phyloP scores from a whole-genome alignment of 1,140 invertebrate species.

The Lucilia sericata region DNA sequence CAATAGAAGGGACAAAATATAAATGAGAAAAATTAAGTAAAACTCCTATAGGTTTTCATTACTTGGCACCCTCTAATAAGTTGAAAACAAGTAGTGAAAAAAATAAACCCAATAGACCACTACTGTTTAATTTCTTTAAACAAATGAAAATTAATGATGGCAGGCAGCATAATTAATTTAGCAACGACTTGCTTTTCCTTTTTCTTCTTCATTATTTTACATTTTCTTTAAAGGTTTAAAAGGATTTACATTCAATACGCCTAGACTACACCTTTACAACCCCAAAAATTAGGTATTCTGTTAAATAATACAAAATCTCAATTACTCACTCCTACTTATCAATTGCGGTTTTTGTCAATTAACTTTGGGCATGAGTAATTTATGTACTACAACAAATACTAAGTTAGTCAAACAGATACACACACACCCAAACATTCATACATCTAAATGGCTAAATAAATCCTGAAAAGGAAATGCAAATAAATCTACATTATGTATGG shows the following conservation, averaged over 20 bases:
- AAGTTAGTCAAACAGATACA: not conserved
- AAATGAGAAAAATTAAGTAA: not conserved
- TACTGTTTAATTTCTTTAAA: slow-evolving; percentile 20
- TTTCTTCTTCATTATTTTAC: not conserved
- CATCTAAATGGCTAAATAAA: slow-evolving; percentile 14
- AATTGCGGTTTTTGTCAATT: slow-evolving; percentile 42
- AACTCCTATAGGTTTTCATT: slow-evolving; percentile 5
- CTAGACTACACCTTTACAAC: not conserved
- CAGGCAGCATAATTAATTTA: slow-evolving; percentile 21
- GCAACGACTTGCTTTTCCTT: not conserved
- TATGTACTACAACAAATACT: slow-evolving; percentile 13
- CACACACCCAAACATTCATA: not conserved
- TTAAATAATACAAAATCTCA: slow-evolving; percentile 42
- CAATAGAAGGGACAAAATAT: slow-evolving; percentile 24
- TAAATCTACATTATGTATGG: slow-evolving; percentile 38
- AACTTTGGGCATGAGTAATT: slow-evolving; percentile 42
- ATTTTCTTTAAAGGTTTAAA: slow-evolving; percentile 3
- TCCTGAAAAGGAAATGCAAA: slow-evolving; percentile 40
- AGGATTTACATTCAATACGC: not conserved
- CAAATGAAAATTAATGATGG: slow-evolving; percentile 27
- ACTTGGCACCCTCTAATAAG: not conserved
- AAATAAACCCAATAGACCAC: slow-evolving; percentile 6
- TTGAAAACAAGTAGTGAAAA: not conserved
- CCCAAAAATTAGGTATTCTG: slow-evolving; percentile 20
- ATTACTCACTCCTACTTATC: slow-evolving; percentile 33